Conservation (phyloP, 1,140 invertebrate genomes). For the Tetragonula clypearis region DNA sequence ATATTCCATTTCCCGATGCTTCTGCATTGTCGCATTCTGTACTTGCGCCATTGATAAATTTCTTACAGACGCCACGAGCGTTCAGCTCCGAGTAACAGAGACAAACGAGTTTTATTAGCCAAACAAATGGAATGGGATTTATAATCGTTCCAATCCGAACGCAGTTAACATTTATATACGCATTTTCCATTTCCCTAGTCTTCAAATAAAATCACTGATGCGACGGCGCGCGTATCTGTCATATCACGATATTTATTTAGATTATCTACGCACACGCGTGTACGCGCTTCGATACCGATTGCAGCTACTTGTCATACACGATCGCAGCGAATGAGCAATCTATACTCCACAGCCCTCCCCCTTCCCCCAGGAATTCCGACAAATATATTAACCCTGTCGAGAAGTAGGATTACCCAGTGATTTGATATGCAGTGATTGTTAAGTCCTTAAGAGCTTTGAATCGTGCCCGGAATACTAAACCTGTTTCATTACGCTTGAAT, state of each 20-base stretch:
- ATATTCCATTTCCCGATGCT: neutral
- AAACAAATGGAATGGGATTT: neutral
- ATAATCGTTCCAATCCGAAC: neutral
- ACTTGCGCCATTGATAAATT: neutral
- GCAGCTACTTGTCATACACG: conserved; percentile 36
- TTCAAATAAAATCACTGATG: conserved; percentile 28
- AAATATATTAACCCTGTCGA: conserved; percentile 74
- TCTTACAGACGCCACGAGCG: neutral
- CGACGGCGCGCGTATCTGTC: neutral
- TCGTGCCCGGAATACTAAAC: neutral
- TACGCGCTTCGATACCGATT: conserved; percentile 15
- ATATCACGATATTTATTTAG: conserved; percentile 34
- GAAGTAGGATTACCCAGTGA: conserved; percentile 72
- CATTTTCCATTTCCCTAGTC: neutral
- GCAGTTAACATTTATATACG: neutral
- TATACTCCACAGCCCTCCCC: conserved; percentile 62
- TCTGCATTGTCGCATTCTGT: neutral
- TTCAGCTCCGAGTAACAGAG: neutral
- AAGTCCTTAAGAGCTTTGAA: conserved; percentile 1
- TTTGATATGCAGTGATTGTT: conserved; percentile 64
- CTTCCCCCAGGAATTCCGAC: conserved; percentile 51
- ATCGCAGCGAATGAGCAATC: conserved; percentile 56
- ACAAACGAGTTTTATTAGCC: neutral
- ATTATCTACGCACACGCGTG: conserved; percentile 24
- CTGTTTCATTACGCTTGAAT: neutral